Base-by-base conservation (phyloP, 2,888 invertebrate genomes). In the Ormyrus thymus region DNA sequence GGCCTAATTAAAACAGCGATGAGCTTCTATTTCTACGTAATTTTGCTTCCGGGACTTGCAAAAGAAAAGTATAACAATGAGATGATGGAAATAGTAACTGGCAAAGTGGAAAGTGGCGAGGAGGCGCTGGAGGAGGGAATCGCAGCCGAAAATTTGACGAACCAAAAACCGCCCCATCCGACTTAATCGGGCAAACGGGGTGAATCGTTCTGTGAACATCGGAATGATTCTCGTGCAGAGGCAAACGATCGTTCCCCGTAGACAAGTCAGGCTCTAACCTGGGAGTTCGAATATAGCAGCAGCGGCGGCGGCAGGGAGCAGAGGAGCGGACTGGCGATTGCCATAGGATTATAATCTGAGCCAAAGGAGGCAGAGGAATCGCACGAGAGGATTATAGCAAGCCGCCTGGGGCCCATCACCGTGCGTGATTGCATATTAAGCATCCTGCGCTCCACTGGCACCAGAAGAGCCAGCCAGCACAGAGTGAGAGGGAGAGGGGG, bases 401-500 rank as follows among this genome's bases (percentile, higher is more conserved):
- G 81, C 82, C 84, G 81, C 84, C 80, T 80, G 82, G 86, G 85
- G 84, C 82, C 80, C 80, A 84, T 84, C 80, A 78, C 81, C 79
- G 76, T 80, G 85, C 84, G 82, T 85, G 87, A 87, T 88, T 86
- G 86, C 84, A 85, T 86, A 86, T 87, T 85, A 86, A 87, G 83
- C 84, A 84, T 84, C 80, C 83, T 11, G 64, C 46, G 48, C 29
- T 58, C 29, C 69, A 46, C 68, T 48, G 43, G 43, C 55, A 29
- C n/a, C 66, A 15, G 59, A 72, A 77, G 48, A 29, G 50, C 15
- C 46, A 62, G 29, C 29, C 29, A 3, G 29, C 29, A 29, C 29
- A 61, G 58, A 76, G 71, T 51, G 71, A 70, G 56, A 29, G 72
- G 72, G 55, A 56, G 77, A 43, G 62, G 62, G 55, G 29, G 53